These are phyloP conservation scores for Phytoseiulus persimilis DNA, from an alignment of 2,888 invertebrate species.

Conservation along the genomic window DNA sequence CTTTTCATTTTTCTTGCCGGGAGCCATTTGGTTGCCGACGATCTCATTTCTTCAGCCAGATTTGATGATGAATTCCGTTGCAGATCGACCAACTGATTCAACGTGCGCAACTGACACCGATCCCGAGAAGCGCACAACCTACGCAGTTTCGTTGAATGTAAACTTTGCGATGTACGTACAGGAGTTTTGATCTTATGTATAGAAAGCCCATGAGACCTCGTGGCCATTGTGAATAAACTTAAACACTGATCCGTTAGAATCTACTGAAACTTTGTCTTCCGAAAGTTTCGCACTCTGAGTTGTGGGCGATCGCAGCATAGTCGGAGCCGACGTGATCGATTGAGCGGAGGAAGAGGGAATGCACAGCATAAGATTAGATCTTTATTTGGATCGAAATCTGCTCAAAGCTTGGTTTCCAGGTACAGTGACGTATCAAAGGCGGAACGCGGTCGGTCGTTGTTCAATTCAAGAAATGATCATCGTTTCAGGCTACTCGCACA, in stretches of 20 bases:
- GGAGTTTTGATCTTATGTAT: no score
- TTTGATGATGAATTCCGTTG: not conserved
- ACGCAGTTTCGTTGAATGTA: not conserved
- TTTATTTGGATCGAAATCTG: not conserved
- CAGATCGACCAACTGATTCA: conserved; percentile 9
- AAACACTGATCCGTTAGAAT: no score
- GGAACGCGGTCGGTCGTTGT: not conserved
- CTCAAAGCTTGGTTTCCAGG: not conserved
- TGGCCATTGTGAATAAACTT: no score
- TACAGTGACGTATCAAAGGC: not conserved
- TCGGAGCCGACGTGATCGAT: no score
- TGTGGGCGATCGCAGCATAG: no score
- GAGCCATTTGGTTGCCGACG: not conserved
- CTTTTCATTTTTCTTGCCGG: no score
- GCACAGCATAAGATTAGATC: not conserved
- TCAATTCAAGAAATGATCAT: not conserved
- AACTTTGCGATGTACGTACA: no score
- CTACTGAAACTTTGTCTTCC: no score
- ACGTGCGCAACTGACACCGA: not conserved
- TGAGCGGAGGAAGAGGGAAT: not conserved
- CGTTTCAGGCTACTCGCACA: not conserved
- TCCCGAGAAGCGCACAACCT: not conserved
- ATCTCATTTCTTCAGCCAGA: not conserved
- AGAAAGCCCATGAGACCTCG: no score
- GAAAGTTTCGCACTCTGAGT: no score